Percentiles rank a stretch among this genome's conserved stretches.
Evolutionary conservation across 2,113 vertebrate genomes (phyloP).

Genomic region (Gorsachius goisagi): DNA sequence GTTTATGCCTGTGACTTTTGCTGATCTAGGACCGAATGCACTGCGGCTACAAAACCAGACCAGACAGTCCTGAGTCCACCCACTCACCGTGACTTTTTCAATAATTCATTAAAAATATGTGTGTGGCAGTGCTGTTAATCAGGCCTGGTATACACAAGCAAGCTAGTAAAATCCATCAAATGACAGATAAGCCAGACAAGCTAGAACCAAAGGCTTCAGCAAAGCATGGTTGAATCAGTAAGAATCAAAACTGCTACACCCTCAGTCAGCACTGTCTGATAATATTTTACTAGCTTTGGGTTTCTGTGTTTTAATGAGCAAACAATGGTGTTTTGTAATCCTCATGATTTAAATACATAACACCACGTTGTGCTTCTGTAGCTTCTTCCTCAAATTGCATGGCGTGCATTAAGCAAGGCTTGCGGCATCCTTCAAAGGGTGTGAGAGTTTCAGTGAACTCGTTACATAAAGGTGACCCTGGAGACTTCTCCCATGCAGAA

Average conservation of each 20-base stretch:
- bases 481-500: background rate
- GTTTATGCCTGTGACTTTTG: background rate
- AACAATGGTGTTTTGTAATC: conserved; percentile 29
- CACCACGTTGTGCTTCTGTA: background rate
- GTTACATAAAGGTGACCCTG: background rate
- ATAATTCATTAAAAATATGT: background rate
- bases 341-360: background rate
- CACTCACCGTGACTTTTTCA: background rate
- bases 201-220: background rate
- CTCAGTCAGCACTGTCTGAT: conserved; percentile 11
- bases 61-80: background rate
- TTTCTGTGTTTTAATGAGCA: conserved; percentile 32
- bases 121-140: background rate
- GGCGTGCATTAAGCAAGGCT: background rate
- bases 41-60: background rate
- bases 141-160: background rate
- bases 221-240: background rate
- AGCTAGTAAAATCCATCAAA: background rate
- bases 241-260: background rate
- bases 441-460: background rate
- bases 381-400: background rate
- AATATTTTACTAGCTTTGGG: conserved; percentile 17
- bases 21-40: background rate
- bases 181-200: background rate
- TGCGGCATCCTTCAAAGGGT: background rate